phyloP scores from a whole-genome alignment of 2,113 vertebrate genomes.

The Erpornis zantholeuca region DNA sequence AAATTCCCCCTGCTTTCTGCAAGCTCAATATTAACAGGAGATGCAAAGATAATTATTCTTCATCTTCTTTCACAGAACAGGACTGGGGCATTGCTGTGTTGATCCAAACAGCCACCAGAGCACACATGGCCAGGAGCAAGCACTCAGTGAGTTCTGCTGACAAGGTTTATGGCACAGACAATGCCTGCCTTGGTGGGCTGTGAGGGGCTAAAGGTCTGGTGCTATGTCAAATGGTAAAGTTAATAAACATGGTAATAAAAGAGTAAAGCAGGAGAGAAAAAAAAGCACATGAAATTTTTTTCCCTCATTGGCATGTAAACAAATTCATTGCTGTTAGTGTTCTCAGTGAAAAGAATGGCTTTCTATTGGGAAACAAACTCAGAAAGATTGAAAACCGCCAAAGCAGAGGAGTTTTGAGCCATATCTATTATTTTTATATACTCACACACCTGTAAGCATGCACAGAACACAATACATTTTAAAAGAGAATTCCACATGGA shows the following conservation, averaged over 20 bases:
- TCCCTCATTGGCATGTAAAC: slow-evolving; percentile 7
- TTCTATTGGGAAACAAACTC: slow-evolving; percentile 31
- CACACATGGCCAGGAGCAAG: not conserved
- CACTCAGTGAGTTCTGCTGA: not conserved
- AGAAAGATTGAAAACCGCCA: slow-evolving; percentile 36
- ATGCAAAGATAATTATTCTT: not conserved
- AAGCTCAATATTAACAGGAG: not conserved
- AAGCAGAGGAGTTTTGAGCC: slow-evolving; percentile 9
- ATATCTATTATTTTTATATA: slow-evolving; percentile 38
- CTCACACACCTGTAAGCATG: slow-evolving; percentile 36
- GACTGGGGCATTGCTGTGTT: not conserved
- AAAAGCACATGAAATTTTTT: not conserved
- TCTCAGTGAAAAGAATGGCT: not conserved
- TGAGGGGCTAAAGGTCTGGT: not conserved
- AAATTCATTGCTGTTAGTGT: not conserved
- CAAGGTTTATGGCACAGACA: not conserved
- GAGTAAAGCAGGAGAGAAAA: not conserved
- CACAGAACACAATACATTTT: slow-evolving; percentile 28
- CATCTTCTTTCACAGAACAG: not conserved
- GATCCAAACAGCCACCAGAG: not conserved
- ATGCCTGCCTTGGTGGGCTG: not conserved
- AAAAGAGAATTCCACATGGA: slow-evolving; percentile 33
- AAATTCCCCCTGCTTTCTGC: not conserved
- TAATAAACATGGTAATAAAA: not conserved
- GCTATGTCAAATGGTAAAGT: not conserved